A percentile compares a stretch with the other conserved stretches of the same genome.
These are phyloP conservation scores for Lagria hirta DNA, from an alignment of 2,888 invertebrate genomes.

Conservation along the genomic window DNA sequence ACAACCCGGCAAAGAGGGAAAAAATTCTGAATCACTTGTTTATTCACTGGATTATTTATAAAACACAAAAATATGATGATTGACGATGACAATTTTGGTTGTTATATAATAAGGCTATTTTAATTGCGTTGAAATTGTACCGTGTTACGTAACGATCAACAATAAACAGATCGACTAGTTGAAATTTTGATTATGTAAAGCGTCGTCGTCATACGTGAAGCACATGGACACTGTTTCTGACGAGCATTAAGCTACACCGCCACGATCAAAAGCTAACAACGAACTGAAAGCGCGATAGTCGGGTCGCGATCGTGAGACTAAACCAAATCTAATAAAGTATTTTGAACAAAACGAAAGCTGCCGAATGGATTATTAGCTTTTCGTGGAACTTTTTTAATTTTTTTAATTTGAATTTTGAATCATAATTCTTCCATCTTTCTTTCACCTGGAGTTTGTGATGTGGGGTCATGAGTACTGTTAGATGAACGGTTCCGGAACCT, in stretches of 20 bases:
- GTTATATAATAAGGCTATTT: slow-evolving; percentile 11
- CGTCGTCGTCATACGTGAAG: slow-evolving; percentile 22
- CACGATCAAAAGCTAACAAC: slow-evolving; percentile 7
- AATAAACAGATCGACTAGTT: slow-evolving; percentile 23
- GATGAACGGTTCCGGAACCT: no score
- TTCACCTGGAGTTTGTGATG: no score
- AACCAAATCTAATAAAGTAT: no score
- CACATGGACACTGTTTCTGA: slow-evolving; percentile 13
- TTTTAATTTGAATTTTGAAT: no score
- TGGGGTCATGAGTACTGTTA: no score
- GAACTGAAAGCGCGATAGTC: no score
- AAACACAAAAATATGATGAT: slow-evolving; percentile 12
- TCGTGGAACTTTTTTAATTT: no score
- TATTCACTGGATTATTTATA: slow-evolving; percentile 16
- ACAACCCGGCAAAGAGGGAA: slow-evolving; percentile 20
- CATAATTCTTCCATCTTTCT: no score
- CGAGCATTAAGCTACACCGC: slow-evolving; percentile 8
- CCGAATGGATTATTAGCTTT: no score
- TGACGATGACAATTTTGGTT: slow-evolving; percentile 3
- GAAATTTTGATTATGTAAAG: slow-evolving; percentile 24
- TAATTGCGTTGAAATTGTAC: slow-evolving; percentile 7
- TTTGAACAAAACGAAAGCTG: no score
- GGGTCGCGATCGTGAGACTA: no score
- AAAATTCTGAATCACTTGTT: slow-evolving; percentile 19
- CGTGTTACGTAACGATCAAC: slow-evolving; percentile 17